A percentile compares a stretch with the other conserved stretches of the same genome.
These are phyloP conservation scores for Capitulum mitella DNA, from an alignment of 2,888 invertebrate genomes.

Conservation along the genomic window DNA sequence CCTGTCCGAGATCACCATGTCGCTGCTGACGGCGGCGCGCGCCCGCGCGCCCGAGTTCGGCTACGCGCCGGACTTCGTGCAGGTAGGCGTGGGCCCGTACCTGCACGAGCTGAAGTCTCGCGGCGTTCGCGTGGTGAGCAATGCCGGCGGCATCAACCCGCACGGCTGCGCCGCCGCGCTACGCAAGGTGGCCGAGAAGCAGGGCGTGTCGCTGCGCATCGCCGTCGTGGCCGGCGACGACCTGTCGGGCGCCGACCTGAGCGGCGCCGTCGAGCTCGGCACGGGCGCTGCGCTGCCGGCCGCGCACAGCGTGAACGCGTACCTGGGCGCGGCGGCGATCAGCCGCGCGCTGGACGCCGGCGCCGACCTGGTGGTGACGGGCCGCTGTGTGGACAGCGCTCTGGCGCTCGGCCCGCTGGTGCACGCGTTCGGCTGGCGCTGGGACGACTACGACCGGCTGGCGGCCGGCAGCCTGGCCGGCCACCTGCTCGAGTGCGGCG, in stretches of 20 bases:
- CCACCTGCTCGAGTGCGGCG: constrained; percentile 50
- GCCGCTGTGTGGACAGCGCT: constrained; percentile 49
- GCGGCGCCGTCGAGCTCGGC: constrained; percentile 29
- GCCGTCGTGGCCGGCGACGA: constrained; percentile 48
- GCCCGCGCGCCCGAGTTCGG: constrained; percentile 45
- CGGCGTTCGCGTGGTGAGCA: constrained; percentile 47
- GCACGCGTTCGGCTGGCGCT: constrained; percentile 46
- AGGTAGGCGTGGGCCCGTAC: constrained; percentile 44
- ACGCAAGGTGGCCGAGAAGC: constrained; percentile 41
- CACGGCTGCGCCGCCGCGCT: constrained; percentile 45
- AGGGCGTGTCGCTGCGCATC: constrained; percentile 41
- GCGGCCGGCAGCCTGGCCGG: constrained; percentile 49
- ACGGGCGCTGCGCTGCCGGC: constrained; percentile 35
- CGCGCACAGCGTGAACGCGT: constrained; percentile 44
- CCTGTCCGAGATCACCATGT: constrained; percentile 51
- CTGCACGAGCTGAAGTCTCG: constrained; percentile 45
- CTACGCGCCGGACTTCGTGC: constrained; percentile 49
- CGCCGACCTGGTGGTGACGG: constrained; percentile 50
- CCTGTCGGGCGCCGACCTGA: constrained; percentile 39
- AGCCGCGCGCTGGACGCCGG: constrained; percentile 45
- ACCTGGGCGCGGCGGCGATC: constrained; percentile 48
- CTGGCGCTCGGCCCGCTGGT: constrained; percentile 47
- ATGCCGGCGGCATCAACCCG: constrained; percentile 50
- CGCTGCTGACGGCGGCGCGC: constrained; percentile 46
- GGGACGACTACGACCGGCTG: constrained; percentile 44